phyloP scores from a whole-genome alignment of 2,797 vertebrate species.

The Tauraco hartlaubi region DNA sequence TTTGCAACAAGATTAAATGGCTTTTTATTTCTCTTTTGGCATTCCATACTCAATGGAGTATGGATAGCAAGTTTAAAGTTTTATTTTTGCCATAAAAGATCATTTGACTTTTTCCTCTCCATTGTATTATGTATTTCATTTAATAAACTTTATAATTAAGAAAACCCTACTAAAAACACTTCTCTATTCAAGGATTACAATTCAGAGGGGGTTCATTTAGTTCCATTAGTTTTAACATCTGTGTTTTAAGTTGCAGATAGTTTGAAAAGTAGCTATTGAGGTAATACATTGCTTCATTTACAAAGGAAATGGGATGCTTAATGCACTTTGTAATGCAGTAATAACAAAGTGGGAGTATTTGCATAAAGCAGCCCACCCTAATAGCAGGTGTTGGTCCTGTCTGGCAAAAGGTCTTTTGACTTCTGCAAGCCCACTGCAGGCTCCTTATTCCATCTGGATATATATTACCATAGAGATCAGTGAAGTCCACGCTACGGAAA shows the following conservation, averaged over 20 bases:
- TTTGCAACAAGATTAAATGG: not conserved
- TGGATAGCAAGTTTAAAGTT: not conserved
- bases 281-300: slow-evolving; percentile 39
- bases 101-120: not conserved
- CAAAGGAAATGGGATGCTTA: slow-evolving; percentile 13
- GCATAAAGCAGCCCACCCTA: not conserved
- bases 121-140: not conserved
- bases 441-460: not conserved
- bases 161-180: not conserved
- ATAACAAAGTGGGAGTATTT: not conserved
- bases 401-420: not conserved
- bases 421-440: not conserved
- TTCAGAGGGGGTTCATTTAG: slow-evolving; percentile 16
- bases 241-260: slow-evolving; percentile 11
- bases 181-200: slow-evolving; percentile 4
- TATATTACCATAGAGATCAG: not conserved
- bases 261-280: slow-evolving; percentile 21
- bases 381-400: not conserved
- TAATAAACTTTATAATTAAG: slow-evolving; percentile 34
- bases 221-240: slow-evolving; percentile 47
- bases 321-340: not conserved
- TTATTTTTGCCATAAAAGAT: slow-evolving; percentile 14
- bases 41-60: not conserved
- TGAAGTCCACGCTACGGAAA: not conserved
- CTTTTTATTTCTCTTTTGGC: slow-evolving; percentile 1